Evolutionary conservation across 2,113 vertebrate genomes (phyloP), one percentile per base, ranked within the genome.

Genomic region (Tympanuchus pallidicinctus): DNA sequence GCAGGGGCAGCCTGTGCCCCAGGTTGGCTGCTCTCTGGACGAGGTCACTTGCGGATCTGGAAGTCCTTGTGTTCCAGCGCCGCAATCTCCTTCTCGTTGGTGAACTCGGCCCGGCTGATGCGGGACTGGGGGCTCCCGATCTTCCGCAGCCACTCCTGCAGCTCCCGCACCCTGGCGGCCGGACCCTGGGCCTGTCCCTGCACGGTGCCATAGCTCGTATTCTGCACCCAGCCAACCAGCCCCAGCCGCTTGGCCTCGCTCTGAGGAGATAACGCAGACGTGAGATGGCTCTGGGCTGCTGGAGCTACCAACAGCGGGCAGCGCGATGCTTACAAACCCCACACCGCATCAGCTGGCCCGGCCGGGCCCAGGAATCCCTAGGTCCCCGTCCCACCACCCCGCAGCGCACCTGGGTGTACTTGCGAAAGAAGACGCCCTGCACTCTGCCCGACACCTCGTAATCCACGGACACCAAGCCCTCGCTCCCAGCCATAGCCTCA

Each of bases 401-500:
- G 3, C 82, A 88, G 30, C 97, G 85, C 96, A 99, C 99, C 98
- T 99, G 99, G 1, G 99, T 99, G 96, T 99, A 98, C 96, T 99
- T 99, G 77, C 99, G 98, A 95, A 99, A 99, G 97, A 99, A 99
- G 61, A 99, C 99, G 38, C 99, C 98, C 97, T 99, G 99, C 65
- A 99, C 99, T 94, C 95, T 98, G 74, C 99, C 99, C 95, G 90
- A 98, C 87, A 99, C 95, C 94, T 99, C 99, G 89, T 99, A 99
- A 91, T 99, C 98, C 97, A 99, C 98, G 5, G 98, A 99, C 54
- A 99, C 17, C 8, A 99, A 82, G 3, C 97, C 97, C 81, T 98
- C 96, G 60, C 72, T 97, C 72, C 95, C 96, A 47, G 98, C 98
- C 99, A 99, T 99, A 83, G 83, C 96, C 52, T 60, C 71, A 95